Percentiles rank a stretch among this genome's conserved stretches.
phyloP scores from a whole-genome alignment of 2,113 vertebrate genomes.

The Cnemophilus loriae region DNA sequence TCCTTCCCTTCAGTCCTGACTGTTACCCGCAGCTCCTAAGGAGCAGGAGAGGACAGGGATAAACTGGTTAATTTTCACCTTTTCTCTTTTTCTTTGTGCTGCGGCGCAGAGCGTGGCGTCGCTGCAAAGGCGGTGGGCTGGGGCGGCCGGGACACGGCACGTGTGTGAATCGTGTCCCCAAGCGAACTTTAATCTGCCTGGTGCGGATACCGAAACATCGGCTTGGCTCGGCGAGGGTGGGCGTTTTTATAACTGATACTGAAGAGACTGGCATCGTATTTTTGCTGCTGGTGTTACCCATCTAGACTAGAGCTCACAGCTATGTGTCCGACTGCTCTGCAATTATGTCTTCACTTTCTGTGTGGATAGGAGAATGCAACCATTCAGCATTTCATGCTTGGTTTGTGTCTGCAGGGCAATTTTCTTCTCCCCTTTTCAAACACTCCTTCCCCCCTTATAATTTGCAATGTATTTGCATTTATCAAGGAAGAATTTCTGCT shows the following conservation, averaged over 20 bases:
- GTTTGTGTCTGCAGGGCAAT: background rate
- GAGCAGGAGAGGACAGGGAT: background rate
- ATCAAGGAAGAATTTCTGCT: background rate
- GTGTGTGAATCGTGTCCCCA: background rate
- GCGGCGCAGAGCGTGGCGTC: accelerated
- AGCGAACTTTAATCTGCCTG: background rate
- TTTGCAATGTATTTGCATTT: background rate
- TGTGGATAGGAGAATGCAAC: background rate
- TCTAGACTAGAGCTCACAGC: background rate
- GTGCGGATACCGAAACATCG: accelerated
- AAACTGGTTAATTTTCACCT: background rate
- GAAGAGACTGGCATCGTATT: background rate
- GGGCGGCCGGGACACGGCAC: background rate
- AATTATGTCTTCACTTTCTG: conserved; percentile 18
- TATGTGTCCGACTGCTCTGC: background rate
- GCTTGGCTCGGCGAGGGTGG: background rate
- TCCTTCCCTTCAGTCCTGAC: background rate
- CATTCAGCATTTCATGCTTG: background rate
- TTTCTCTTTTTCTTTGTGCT: background rate
- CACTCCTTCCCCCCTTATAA: background rate
- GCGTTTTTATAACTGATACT: background rate
- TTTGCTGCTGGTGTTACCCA: background rate
- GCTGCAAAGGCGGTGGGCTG: background rate
- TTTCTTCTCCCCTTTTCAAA: conserved; percentile 3
- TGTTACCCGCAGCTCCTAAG: background rate